Evolutionary conservation across 1,140 invertebrate species (phyloP).

Genomic region (Cataglyphis hispanica): DNA sequence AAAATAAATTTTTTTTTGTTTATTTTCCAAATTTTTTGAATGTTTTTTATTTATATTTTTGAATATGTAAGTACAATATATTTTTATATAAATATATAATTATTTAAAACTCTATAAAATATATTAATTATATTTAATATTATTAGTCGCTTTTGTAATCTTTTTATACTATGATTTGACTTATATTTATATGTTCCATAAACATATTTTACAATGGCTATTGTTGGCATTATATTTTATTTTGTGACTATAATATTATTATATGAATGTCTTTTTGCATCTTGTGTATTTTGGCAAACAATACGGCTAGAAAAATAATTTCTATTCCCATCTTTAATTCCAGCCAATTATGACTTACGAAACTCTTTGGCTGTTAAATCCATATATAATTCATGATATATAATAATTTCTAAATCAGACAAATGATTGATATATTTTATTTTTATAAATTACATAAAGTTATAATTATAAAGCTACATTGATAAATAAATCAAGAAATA

Average conservation of each 20-base stretch:
- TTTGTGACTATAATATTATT: constrained; percentile 67
- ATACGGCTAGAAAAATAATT: constrained; percentile 44
- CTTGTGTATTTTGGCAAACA: constrained; percentile 64
- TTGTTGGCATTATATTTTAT: constrained; percentile 69
- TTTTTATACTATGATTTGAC: constrained; percentile 8
- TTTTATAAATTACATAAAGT: constrained; percentile 52
- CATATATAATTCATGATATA: constrained; percentile 11
- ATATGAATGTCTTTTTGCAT: constrained; percentile 73
- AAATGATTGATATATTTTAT: background rate
- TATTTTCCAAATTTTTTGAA: background rate
- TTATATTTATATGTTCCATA: constrained; percentile 53
- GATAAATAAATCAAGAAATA: background rate
- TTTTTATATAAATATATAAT: constrained; percentile 32
- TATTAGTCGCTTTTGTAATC: constrained; percentile 22
- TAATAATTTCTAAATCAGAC: background rate
- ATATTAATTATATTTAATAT: constrained; percentile 56
- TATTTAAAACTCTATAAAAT: constrained; percentile 6
- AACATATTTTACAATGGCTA: constrained; percentile 63
- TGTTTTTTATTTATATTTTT: constrained; percentile 7
- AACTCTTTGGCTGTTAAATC: constrained; percentile 26
- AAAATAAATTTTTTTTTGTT: constrained; percentile 5
- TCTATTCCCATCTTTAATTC: constrained; percentile 35
- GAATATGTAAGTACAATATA: background rate
- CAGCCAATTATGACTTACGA: constrained; percentile 26
- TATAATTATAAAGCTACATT: background rate